Base-by-base conservation (phyloP, 2,797 vertebrate species). In the Lepus townsendii region DNA sequence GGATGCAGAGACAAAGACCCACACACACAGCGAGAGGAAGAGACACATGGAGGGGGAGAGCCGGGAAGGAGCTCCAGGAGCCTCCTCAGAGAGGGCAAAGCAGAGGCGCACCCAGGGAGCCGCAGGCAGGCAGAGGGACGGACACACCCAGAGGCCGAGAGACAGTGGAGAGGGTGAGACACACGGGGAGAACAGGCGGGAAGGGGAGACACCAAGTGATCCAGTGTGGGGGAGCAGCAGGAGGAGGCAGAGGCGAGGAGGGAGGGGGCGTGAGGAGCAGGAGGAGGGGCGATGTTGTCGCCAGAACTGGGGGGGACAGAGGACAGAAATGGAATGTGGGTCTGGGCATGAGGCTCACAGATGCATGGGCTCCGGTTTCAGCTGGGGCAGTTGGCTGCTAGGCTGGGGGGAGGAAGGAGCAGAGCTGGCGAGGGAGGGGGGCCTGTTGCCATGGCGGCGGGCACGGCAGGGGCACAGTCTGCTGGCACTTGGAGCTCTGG, bases 351-450 rank as follows among this genome's bases (percentile, higher is more conserved):
- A 97, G 97, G 96, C 96, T 97, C 94, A 77, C 97, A 98, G 97
- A 98, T 97, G 97, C 97, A 94, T 95, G 91, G 57, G 97, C 96
- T 98, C 97, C 72, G 85, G 96, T 98, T 97, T 97, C 98, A 97
- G 94, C 95, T 95, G 96, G 97, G 97, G 97, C 97, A 97, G 96
- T 96, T 97, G 97, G 96, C 94, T 96, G 89, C 72, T 91, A 89
- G 75, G 65, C 42, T 63, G 38, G 65, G 60, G 75, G 52, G 27
- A 38, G 80, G 79, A 77, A 62, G 77, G 27, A 83, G 89, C 72
- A 83, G 83, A 90, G 83, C 42, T 87, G 80, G 78, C 0, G 1
- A 88, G 83, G 90, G 89, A 84, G 86, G 96, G 95, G 91, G 86
- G 86, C 76, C 69, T 60, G 96, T 97, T 97, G 92, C 95, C 94